A percentile compares a stretch with the other conserved stretches of the same genome.
Evolutionary conservation across 1,140 invertebrate genomes (phyloP).

Genomic region (Temnothorax nylanderi): DNA sequence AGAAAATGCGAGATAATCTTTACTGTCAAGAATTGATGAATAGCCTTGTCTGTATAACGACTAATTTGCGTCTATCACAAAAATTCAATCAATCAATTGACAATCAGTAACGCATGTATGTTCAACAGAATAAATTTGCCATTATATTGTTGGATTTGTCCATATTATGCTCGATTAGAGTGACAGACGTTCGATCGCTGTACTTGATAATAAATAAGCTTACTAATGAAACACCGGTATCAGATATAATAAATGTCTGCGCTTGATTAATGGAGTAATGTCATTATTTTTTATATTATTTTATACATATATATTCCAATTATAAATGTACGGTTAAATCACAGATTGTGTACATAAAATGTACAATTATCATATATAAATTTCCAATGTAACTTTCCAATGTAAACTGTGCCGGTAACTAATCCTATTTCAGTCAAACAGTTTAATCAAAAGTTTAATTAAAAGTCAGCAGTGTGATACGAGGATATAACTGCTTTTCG

Average conservation of each 20-base stretch:
- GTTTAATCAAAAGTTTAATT: conserved; percentile 38
- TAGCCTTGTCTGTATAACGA: neutral
- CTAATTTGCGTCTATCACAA: neutral
- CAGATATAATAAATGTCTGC: neutral
- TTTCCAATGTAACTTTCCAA: neutral
- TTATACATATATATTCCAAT: neutral
- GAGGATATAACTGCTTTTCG: neutral
- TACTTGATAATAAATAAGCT: neutral
- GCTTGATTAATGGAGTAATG: neutral
- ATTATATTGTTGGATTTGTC: neutral
- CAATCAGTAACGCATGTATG: neutral
- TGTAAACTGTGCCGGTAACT: neutral
- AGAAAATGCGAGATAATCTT: neutral
- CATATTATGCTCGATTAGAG: neutral
- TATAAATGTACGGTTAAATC: neutral
- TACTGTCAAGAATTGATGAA: neutral
- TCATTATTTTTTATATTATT: neutral
- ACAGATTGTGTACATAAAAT: neutral
- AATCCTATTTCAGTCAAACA: neutral
- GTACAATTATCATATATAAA: neutral
- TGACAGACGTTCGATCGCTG: neutral
- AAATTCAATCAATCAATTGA: conserved; percentile 19
- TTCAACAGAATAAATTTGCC: neutral
- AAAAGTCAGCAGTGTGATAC: conserved; percentile 19
- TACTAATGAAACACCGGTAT: neutral